Evolutionary conservation across 92 coral and sea anemone genomes (phyloP).

Genomic region (Phenganax marumi): DNA sequence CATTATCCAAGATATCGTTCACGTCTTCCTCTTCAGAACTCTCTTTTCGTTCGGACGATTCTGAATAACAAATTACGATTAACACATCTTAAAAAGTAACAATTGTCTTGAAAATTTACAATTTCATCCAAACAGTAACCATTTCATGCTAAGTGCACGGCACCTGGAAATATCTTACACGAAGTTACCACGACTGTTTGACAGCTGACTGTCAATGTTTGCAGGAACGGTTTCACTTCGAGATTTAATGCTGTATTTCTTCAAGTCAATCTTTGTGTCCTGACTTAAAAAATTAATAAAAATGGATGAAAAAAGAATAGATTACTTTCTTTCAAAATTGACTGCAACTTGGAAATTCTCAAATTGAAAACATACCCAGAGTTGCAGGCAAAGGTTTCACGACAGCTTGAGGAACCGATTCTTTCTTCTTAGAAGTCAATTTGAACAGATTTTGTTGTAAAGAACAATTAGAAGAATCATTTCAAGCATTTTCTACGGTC

Average conservation of each 20-base stretch:
- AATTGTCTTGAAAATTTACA: not conserved
- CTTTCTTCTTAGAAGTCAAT: conserved; percentile 32
- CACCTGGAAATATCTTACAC: too few species aligned
- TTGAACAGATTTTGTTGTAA: conserved; percentile 41
- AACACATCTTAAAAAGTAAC: too few species aligned
- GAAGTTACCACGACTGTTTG: conserved; percentile 15
- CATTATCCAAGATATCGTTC: conserved; percentile 37
- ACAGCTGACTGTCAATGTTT: not conserved
- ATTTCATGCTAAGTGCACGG: too few species aligned
- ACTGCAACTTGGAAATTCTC: too few species aligned
- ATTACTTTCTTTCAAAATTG: too few species aligned
- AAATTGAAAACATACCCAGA: not conserved
- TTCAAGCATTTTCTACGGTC: not conserved
- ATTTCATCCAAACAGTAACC: too few species aligned
- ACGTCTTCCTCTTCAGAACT: conserved; percentile 36
- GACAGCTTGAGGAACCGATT: conserved; percentile 21
- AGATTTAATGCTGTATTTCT: conserved; percentile 33
- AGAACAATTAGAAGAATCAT: not conserved
- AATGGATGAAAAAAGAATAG: not conserved
- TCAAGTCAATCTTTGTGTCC: conserved; percentile 30
- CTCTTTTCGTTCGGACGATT: conserved; percentile 22
- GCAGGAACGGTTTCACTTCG: conserved; percentile 8
- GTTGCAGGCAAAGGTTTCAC: conserved; percentile 29
- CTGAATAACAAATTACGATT: not conserved
- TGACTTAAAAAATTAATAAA: not conserved